Conservation (phyloP, 2,888 invertebrate species). For the Trilocha varians region DNA sequence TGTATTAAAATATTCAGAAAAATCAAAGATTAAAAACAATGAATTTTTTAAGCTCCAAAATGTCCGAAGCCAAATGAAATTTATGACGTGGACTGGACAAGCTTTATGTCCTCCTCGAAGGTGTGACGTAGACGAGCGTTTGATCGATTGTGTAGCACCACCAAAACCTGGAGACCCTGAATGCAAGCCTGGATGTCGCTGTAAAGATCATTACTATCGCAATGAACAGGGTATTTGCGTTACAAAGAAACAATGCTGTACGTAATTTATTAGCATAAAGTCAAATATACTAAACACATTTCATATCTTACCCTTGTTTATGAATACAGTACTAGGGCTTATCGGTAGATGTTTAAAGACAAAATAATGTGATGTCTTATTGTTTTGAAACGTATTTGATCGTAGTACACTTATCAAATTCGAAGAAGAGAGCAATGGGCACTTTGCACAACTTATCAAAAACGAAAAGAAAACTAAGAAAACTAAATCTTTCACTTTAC, state of each 20-base stretch:
- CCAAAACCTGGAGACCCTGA: slow-evolving; percentile 26
- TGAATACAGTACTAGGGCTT: no score
- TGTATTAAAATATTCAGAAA: background rate
- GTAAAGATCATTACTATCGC: slow-evolving; percentile 21
- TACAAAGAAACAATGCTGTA: slow-evolving; percentile 19
- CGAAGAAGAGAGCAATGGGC: no score
- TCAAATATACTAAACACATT: no score
- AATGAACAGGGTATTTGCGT: slow-evolving; percentile 19
- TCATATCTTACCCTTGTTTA: no score
- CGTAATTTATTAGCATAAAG: slow-evolving; percentile 10
- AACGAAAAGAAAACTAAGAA: no score
- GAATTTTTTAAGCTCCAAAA: slow-evolving; percentile 2
- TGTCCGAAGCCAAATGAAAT: slow-evolving; percentile 19
- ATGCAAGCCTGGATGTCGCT: slow-evolving; percentile 27
- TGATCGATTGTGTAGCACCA: slow-evolving; percentile 18
- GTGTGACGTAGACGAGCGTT: slow-evolving; percentile 21
- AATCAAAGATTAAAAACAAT: background rate
- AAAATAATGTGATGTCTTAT: no score
- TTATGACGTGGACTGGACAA: slow-evolving; percentile 19
- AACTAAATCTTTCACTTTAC: no score
- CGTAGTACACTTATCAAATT: no score
- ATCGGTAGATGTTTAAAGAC: no score
- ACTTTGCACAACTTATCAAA: no score
- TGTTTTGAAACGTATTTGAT: no score
- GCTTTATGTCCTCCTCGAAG: slow-evolving; percentile 19